Evolutionary conservation across 2,797 vertebrate genomes (phyloP).

Genomic region (Halcyon smyrnensis): DNA sequence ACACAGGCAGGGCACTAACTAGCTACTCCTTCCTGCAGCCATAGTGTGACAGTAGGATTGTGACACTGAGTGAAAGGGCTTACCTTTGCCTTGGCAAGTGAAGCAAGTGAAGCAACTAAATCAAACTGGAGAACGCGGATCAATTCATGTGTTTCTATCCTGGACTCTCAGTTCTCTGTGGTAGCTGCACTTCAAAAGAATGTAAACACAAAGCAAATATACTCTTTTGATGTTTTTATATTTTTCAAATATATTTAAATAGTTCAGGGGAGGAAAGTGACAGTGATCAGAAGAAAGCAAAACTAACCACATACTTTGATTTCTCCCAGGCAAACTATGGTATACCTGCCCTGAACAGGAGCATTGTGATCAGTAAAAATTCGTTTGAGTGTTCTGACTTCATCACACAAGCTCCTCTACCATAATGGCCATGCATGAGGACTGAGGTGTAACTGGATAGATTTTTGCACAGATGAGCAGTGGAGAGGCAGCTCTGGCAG

Average conservation of each 20-base stretch:
- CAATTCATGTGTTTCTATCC: background rate
- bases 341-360: background rate
- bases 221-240: background rate
- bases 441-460: background rate
- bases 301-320: background rate
- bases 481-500: background rate
- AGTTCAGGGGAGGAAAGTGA: background rate
- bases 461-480: background rate
- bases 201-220: background rate
- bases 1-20: background rate
- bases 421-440: fast-evolving
- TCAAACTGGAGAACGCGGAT: background rate
- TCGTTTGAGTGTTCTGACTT: background rate
- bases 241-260: background rate
- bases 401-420: background rate
- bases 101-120: background rate
- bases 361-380: background rate
- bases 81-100: background rate
- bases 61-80: background rate
- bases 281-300: background rate
- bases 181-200: background rate
- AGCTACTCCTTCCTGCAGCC: background rate
- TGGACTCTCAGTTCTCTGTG: background rate
- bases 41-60: background rate
- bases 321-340: background rate